Percentiles rank a stretch among this genome's conserved stretches.
Conservation (phyloP, 2,113 vertebrate species). For the Rafetus swinhoei region DNA sequence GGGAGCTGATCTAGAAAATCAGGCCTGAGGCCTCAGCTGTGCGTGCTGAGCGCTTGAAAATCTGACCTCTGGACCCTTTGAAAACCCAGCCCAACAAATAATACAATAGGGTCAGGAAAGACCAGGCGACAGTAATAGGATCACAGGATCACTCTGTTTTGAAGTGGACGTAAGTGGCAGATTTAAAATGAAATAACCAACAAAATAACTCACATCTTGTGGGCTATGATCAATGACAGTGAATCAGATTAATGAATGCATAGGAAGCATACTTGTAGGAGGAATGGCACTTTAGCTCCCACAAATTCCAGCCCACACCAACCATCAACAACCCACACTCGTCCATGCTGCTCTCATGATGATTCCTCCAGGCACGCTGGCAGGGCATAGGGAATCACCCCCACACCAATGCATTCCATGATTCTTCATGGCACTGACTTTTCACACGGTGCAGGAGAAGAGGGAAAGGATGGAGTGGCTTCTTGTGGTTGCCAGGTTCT, state of each 20-base stretch:
- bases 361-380: background rate
- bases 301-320: background rate
- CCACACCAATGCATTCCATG: background rate
- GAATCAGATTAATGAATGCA: background rate
- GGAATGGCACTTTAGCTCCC: background rate
- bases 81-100: background rate
- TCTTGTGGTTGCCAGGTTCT: background rate
- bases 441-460: background rate
- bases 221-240: background rate
- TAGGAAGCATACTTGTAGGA: background rate
- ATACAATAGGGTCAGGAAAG: background rate
- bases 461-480: background rate
- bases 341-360: accelerated
- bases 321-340: background rate
- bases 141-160: accelerated
- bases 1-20: background rate
- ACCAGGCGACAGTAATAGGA: background rate
- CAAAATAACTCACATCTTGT: background rate
- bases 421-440: background rate
- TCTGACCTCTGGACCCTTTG: background rate
- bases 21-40: background rate
- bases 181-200: background rate
- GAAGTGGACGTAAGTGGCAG: background rate
- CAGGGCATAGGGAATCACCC: background rate
- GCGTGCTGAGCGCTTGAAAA: background rate